These are phyloP conservation scores for Lycodopsis pacificus DNA, from an alignment of 2,797 vertebrate species.

Conservation along the genomic window DNA sequence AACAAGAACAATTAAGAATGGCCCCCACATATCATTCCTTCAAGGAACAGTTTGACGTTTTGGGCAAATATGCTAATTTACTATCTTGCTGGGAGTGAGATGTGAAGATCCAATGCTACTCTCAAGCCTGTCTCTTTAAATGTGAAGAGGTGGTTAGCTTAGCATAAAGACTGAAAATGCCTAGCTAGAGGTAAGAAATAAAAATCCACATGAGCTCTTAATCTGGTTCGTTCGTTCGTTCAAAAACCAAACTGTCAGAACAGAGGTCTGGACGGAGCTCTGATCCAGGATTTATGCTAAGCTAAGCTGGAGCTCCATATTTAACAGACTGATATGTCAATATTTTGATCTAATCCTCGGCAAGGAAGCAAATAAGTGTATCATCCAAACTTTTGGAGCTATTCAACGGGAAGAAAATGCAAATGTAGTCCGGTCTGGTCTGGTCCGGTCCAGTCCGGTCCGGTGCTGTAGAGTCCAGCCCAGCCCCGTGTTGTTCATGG, in stretches of 20 bases:
- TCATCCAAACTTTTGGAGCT: not conserved
- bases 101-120: not conserved
- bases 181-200: not conserved
- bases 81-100: not conserved
- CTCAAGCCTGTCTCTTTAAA: not conserved
- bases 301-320: not conserved
- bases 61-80: not conserved
- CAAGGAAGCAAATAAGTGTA: not conserved
- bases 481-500: conserved; percentile 4
- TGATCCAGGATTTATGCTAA: not conserved
- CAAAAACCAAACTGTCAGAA: too few relatives aligned
- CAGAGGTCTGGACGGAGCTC: too few relatives aligned
- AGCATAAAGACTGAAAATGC: not conserved
- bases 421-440: not conserved
- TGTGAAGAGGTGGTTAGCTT: not conserved
- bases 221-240: not conserved
- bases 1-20: too few relatives aligned
- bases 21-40: not conserved
- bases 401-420: not conserved
- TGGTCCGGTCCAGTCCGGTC: not conserved
- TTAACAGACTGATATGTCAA: not conserved
- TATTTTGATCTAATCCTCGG: not conserved
- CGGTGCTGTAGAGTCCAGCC: not conserved
- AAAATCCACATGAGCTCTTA: not conserved
- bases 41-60: not conserved